A percentile compares a stretch with the other conserved stretches of the same genome.
Conservation (phyloP, 2,113 vertebrate genomes). For the Catharus minimus region DNA sequence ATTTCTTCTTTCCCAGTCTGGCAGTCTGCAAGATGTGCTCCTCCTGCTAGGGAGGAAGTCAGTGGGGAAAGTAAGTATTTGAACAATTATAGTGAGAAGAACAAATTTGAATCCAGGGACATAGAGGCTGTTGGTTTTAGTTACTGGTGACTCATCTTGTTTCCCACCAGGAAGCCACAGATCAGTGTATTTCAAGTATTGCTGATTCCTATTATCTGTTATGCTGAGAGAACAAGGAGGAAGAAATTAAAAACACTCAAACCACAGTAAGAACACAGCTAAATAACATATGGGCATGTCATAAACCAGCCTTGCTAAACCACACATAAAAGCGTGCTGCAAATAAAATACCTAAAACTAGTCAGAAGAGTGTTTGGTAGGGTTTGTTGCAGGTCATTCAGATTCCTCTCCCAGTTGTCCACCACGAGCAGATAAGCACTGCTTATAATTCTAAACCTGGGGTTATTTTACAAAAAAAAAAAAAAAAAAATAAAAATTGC, state of each 20-base stretch:
- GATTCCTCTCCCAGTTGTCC: neutral
- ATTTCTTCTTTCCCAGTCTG: neutral
- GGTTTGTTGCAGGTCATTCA: neutral
- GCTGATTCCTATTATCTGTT: conserved; percentile 30
- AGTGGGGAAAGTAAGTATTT: neutral
- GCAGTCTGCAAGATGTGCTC: neutral
- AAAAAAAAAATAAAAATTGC: neutral
- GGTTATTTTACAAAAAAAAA: accelerated
- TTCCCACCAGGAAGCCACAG: conserved; percentile 33
- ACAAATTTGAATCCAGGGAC: neutral
- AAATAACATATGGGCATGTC: neutral
- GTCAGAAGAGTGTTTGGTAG: neutral
- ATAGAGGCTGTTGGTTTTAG: conserved; percentile 13
- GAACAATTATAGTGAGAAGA: conserved; percentile 5
- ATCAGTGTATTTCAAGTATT: conserved; percentile 25
- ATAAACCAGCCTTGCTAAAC: neutral
- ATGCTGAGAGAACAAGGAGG: neutral
- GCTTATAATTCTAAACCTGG: neutral
- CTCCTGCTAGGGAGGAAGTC: neutral
- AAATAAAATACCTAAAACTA: neutral
- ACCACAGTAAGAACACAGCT: neutral
- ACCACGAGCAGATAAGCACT: neutral
- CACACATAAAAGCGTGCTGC: neutral
- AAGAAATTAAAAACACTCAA: conserved; percentile 14
- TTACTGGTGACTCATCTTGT: conserved; percentile 34